Evolutionary conservation across 2,888 invertebrate genomes (phyloP).

Genomic region (Cylloceria caligata): DNA sequence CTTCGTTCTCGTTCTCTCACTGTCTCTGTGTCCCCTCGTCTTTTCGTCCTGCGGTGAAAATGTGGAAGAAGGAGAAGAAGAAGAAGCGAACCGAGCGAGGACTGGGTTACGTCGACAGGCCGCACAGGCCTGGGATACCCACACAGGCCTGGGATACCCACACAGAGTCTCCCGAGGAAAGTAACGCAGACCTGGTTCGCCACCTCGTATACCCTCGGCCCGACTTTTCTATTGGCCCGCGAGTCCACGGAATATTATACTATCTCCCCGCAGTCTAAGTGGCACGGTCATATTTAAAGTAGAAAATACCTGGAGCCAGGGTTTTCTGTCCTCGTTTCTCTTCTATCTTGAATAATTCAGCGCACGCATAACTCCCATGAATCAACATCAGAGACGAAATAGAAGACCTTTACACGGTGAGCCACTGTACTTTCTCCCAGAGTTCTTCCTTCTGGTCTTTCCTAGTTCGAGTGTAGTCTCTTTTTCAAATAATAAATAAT

Average conservation of each 20-base stretch:
- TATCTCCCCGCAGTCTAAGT: slow-evolving; percentile 56
- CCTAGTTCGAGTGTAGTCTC: neutral
- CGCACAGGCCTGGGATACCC: too few relatives aligned
- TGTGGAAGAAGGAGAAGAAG: neutral
- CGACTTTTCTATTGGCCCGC: slow-evolving; percentile 36
- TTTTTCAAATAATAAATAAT: neutral
- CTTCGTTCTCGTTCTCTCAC: neutral
- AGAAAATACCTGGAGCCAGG: slow-evolving; percentile 53
- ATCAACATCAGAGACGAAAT: slow-evolving; percentile 74
- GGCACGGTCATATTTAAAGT: slow-evolving; percentile 69
- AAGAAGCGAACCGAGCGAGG: neutral
- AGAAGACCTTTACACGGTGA: slow-evolving; percentile 29
- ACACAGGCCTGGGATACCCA: neutral
- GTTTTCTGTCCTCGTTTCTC: neutral
- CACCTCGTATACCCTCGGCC: neutral
- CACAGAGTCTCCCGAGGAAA: neutral
- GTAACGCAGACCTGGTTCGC: neutral
- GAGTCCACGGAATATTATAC: slow-evolving; percentile 54
- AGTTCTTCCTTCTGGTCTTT: slow-evolving; percentile 54
- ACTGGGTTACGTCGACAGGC: slow-evolving; percentile 4
- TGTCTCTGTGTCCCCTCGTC: neutral
- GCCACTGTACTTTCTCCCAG: slow-evolving; percentile 49
- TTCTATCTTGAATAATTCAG: slow-evolving; percentile 75
- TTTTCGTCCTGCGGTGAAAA: slow-evolving; percentile 13
- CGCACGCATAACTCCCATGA: slow-evolving; percentile 73